Percentiles rank a stretch among this genome's conserved stretches.
Evolutionary conservation across 2,797 vertebrate genomes (phyloP).

Genomic region (Pitangus sulphuratus): DNA sequence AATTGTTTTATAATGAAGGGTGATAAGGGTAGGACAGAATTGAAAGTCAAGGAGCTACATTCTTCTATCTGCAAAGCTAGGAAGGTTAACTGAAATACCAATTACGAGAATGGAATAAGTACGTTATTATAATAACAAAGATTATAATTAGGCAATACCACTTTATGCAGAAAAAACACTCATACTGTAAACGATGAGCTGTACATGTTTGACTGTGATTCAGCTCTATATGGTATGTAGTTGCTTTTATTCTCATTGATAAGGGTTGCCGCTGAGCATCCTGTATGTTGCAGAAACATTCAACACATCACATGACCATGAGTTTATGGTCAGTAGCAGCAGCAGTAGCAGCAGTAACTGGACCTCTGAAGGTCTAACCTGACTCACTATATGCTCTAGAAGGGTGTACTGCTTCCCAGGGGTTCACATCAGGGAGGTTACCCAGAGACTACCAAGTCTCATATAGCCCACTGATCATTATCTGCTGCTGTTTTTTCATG

Average conservation of each 20-base stretch:
- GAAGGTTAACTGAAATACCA: not conserved
- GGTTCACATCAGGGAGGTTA: not conserved
- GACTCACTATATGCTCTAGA: not conserved
- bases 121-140: not conserved
- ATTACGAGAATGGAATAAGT: not conserved
- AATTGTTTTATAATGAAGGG: constrained; percentile 38
- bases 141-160: not conserved
- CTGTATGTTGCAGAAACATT: not conserved
- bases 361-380: not conserved
- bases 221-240: not conserved
- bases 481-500: not conserved
- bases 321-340: not conserved
- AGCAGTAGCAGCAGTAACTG: not conserved
- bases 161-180: not conserved
- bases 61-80: not conserved
- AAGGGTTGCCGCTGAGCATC: not conserved
- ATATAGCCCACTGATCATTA: not conserved
- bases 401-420: not conserved
- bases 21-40: not conserved
- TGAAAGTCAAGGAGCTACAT: not conserved
- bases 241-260: not conserved
- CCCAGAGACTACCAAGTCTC: not conserved
- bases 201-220: not conserved
- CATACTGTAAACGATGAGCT: not conserved
- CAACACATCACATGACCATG: not conserved